These are phyloP conservation scores for Hippocampus abdominalis DNA, from an alignment of 2,113 vertebrate genomes.

Conservation along the genomic window DNA sequence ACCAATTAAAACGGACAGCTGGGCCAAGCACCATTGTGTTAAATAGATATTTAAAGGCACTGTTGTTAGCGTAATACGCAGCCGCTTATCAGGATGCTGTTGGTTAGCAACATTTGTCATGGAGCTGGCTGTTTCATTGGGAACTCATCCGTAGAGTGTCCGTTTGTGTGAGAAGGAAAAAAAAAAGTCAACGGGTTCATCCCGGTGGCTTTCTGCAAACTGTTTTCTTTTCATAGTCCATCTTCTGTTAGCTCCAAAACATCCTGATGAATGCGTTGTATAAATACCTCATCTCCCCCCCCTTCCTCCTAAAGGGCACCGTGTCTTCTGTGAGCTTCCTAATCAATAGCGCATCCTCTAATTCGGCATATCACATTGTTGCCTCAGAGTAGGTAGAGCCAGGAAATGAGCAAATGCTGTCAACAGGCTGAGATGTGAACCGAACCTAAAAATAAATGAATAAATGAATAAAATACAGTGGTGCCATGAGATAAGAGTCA, in stretches of 20 bases:
- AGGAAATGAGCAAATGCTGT: constrained; percentile 11
- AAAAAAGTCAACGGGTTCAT: constrained; percentile 24
- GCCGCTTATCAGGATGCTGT: constrained; percentile 27
- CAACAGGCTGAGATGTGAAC: constrained; percentile 24
- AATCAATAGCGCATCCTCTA: constrained; percentile 6
- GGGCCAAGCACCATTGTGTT: constrained; percentile 48
- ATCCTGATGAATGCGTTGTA: constrained; percentile 1
- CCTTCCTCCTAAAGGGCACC: background rate
- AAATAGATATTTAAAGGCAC: constrained; percentile 30
- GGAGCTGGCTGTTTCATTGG: constrained; percentile 27
- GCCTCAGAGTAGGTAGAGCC: constrained; percentile 4
- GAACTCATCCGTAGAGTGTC: constrained; percentile 21
- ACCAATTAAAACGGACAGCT: constrained; percentile 57
- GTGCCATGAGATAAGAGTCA: too few relatives aligned
- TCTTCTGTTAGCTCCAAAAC: constrained; percentile 8
- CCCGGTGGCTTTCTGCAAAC: constrained; percentile 4
- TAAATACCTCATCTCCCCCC: background rate
- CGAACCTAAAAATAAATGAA: background rate
- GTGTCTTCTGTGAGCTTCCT: background rate
- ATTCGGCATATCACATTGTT: constrained; percentile 9
- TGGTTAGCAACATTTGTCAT: constrained; percentile 15
- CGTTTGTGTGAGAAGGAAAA: background rate
- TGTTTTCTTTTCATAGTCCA: constrained; percentile 3
- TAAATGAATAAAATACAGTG: too few relatives aligned
- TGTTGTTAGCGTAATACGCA: constrained; percentile 45